phyloP scores from a whole-genome alignment of 2,113 vertebrate genomes.

The Cercopithecus mona region DNA sequence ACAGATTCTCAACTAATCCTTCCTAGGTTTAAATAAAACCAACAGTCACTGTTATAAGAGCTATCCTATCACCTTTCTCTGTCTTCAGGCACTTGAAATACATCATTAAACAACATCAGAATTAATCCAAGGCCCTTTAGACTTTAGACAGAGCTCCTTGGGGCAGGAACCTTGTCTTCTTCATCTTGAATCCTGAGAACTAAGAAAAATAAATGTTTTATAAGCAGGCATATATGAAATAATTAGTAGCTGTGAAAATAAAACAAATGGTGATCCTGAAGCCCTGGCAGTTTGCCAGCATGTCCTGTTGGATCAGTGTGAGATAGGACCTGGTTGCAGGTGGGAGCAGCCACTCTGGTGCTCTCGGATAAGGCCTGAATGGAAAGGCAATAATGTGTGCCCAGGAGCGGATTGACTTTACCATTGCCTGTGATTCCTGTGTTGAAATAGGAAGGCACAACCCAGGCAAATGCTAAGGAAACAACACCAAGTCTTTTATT shows the following conservation, averaged over 20 bases:
- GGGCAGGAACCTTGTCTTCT: neutral
- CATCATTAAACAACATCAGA: slow-evolving; percentile 55
- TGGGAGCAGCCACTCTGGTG: neutral
- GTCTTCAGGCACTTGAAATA: slow-evolving; percentile 60
- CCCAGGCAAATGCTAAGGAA: slow-evolving; percentile 65
- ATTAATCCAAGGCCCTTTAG: slow-evolving; percentile 64
- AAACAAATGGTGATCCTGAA: neutral
- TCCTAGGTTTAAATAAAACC: slow-evolving; percentile 64
- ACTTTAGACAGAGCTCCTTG: slow-evolving; percentile 11
- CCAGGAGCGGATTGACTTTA: neutral
- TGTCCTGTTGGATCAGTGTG: neutral
- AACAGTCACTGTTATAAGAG: slow-evolving; percentile 49
- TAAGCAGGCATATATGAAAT: slow-evolving; percentile 1
- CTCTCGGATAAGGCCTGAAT: neutral
- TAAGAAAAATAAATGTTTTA: slow-evolving; percentile 53
- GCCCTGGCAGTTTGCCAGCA: neutral
- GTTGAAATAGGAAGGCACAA: slow-evolving; percentile 48
- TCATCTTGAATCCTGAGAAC: slow-evolving; percentile 36
- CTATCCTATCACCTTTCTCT: slow-evolving; percentile 48
- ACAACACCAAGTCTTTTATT: slow-evolving; percentile 66
- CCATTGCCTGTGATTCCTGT: neutral
- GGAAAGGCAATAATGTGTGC: neutral
- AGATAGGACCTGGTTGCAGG: neutral
- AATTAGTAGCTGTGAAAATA: slow-evolving; percentile 26
- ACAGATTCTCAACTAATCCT: slow-evolving; percentile 69